These are phyloP conservation scores for Halocynthia aurantium DNA, from an alignment of 23 tunicate species.

Conservation along the genomic window DNA sequence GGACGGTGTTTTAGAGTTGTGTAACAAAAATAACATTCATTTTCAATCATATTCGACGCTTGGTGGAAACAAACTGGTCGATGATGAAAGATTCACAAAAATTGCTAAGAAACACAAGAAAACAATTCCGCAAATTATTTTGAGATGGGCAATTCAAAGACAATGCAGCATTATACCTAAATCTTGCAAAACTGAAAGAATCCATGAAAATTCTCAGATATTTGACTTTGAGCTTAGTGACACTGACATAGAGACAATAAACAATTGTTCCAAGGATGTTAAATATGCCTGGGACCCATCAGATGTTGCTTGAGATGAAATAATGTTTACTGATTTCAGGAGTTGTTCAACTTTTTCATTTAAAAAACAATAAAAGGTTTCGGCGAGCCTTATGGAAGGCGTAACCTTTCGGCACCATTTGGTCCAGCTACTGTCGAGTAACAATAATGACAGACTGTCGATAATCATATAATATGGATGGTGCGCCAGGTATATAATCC, in stretches of 20 bases:
- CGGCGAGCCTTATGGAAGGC: too few species aligned
- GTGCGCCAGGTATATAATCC: too few species aligned
- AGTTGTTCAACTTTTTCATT: too few species aligned
- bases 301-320: constrained; percentile 33
- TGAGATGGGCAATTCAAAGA: constrained; percentile 63
- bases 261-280: constrained; percentile 8
- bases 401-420: too few species aligned
- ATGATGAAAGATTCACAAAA: constrained; percentile 24
- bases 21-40: constrained; percentile 40
- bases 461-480: too few species aligned
- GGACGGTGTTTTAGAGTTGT: constrained; percentile 28
- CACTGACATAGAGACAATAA: constrained; percentile 34
- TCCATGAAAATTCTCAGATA: constrained; percentile 48
- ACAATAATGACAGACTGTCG: too few species aligned
- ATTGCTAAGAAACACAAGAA: constrained; percentile 37
- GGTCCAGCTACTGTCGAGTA: too few species aligned
- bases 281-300: constrained; percentile 74
- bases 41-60: constrained; percentile 77
- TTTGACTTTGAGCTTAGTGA: constrained; percentile 35
- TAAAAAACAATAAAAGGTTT: too few species aligned
- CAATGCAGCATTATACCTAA: constrained; percentile 73
- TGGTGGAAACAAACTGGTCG: constrained; percentile 33
- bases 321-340: neutral
- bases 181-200: constrained; percentile 33
- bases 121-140: constrained; percentile 47